Percentiles rank a stretch among this genome's conserved stretches.
Evolutionary conservation across 2,797 vertebrate genomes (phyloP).

Genomic region (Aeoliscus strigatus): DNA sequence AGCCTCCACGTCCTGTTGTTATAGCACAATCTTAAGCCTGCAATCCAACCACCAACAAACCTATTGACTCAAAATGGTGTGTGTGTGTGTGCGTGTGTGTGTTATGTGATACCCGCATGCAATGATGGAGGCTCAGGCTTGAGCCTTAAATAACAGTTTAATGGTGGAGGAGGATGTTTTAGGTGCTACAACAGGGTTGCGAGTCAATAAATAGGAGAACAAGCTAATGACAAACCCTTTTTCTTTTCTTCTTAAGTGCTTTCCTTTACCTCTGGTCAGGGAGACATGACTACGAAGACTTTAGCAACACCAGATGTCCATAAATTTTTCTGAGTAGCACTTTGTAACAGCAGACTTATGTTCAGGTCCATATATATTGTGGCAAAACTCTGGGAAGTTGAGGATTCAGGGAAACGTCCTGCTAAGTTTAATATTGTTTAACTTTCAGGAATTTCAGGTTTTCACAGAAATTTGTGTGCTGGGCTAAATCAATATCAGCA

Average conservation of each 20-base stretch:
- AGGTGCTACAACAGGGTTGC: conserved; percentile 56
- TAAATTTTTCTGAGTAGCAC: conserved; percentile 45
- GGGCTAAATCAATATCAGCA: conserved; percentile 3
- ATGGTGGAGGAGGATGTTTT: conserved; percentile 67
- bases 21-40: conserved; percentile 49
- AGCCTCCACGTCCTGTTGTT: conserved; percentile 52
- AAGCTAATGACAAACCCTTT: conserved; percentile 40
- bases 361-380: conserved; percentile 18
- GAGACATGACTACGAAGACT: conserved; percentile 51
- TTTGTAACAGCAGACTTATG: conserved; percentile 22
- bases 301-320: conserved; percentile 68
- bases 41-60: conserved; percentile 65
- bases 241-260: conserved; percentile 48
- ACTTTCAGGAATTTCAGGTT: conserved; percentile 36
- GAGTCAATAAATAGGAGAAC: conserved; percentile 50
- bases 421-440: conserved; percentile 29
- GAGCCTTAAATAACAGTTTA: conserved; percentile 53
- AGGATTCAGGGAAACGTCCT: conserved; percentile 23
- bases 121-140: conserved; percentile 41
- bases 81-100: conserved; percentile 21
- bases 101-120: conserved; percentile 48
- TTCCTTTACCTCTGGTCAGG: conserved; percentile 47
- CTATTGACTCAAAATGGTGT: conserved; percentile 48
- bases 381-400: conserved; percentile 21
- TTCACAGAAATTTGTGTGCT: conserved; percentile 19